These are phyloP conservation scores for Oenanthe melanoleuca DNA, from an alignment of 2,113 vertebrate species.

Conservation along the genomic window DNA sequence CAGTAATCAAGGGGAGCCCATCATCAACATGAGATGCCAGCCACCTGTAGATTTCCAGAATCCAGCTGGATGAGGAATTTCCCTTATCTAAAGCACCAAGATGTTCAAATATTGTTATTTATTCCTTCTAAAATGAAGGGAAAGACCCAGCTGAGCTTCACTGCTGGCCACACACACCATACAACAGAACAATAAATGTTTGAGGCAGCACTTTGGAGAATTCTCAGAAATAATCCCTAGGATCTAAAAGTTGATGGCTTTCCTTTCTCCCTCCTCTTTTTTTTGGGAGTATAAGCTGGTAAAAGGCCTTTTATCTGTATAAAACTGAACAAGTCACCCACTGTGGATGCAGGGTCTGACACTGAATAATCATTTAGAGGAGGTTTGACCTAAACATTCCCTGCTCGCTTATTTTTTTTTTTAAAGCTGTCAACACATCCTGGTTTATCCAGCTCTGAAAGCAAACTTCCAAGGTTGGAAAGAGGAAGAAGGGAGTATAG, in stretches of 20 bases:
- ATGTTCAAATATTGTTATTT: neutral
- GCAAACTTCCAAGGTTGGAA: neutral
- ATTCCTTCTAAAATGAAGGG: neutral
- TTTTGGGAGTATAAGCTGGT: neutral
- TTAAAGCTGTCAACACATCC: neutral
- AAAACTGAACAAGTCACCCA: constrained; percentile 23
- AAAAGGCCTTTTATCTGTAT: constrained; percentile 6
- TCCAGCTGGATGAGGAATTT: no score
- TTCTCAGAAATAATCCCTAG: neutral
- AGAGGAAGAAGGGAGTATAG: neutral
- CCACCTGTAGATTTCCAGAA: rapidly evolving
- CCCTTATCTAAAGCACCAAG: neutral
- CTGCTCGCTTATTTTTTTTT: neutral
- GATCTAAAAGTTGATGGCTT: neutral
- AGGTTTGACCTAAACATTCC: constrained; percentile 25
- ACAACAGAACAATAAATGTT: neutral
- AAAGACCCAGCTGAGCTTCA: neutral
- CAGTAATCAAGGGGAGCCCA: neutral
- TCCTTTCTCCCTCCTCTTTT: neutral
- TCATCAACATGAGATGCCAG: rapidly evolving
- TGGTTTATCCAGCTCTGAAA: neutral
- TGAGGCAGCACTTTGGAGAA: neutral
- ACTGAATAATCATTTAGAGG: neutral
- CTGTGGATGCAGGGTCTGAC: neutral
- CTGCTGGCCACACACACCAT: neutral